A percentile compares a stretch with the other conserved stretches of the same genome.
Evolutionary conservation across 2,888 invertebrate genomes (phyloP).

Genomic region (Tachystola acroxantha): DNA sequence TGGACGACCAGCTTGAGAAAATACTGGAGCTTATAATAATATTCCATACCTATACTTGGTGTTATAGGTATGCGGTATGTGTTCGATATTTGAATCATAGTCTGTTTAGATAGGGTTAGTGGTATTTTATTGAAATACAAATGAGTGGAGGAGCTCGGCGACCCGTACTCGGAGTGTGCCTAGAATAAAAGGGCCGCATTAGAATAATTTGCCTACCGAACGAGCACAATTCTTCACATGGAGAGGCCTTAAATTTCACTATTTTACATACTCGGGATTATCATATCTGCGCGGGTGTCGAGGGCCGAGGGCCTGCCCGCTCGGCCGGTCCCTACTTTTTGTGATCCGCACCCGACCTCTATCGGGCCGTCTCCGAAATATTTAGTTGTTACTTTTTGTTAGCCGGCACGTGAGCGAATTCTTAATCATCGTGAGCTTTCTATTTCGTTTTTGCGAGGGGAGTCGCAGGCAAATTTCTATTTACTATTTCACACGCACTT

Average conservation of each 20-base stretch:
- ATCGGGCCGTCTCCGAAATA: constrained; percentile 71
- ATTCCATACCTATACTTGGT: constrained; percentile 32
- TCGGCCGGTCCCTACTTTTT: constrained; percentile 62
- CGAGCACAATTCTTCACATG: constrained; percentile 77
- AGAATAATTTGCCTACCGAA: constrained; percentile 73
- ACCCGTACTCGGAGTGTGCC: constrained; percentile 61
- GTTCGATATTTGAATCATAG: constrained; percentile 47
- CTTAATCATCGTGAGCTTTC: constrained; percentile 52
- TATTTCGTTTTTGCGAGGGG: constrained; percentile 37
- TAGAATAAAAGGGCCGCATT: constrained; percentile 76
- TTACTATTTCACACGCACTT: constrained; percentile 6
- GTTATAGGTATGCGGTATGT: constrained; percentile 27
- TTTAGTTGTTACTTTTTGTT: constrained; percentile 78
- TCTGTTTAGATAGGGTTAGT: constrained; percentile 73
- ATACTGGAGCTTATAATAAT: constrained; percentile 48
- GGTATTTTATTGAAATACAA: constrained; percentile 75
- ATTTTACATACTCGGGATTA: constrained; percentile 77
- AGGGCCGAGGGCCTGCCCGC: constrained; percentile 39
- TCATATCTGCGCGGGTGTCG: constrained; percentile 71
- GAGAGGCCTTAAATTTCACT: constrained; percentile 77
- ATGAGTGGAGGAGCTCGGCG: constrained; percentile 61
- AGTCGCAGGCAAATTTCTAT: constrained; percentile 27
- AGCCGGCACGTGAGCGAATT: constrained; percentile 67
- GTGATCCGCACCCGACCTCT: constrained; percentile 70
- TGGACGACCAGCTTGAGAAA: constrained; percentile 49